Percentiles rank a stretch among this genome's conserved stretches.
Conservation (phyloP, 2,797 vertebrate genomes). For the Zalophus californianus region DNA sequence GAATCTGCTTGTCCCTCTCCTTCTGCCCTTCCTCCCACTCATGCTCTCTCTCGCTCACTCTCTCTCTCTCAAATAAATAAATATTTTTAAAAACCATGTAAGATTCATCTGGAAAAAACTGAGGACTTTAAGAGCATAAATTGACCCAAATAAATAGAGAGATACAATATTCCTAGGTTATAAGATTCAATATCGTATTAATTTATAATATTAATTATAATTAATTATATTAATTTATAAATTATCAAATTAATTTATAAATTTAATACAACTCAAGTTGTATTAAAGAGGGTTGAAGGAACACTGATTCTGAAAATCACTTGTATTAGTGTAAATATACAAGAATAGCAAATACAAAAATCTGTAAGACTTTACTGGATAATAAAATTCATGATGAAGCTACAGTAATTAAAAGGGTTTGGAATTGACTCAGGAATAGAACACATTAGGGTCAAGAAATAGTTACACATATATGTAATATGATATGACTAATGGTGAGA, state of each 20-base stretch:
- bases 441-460: neutral
- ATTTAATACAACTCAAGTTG: neutral
- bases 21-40: neutral
- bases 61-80: neutral
- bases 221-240: neutral
- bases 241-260: constrained; percentile 15
- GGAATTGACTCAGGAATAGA: neutral
- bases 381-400: neutral
- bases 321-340: neutral
- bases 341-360: neutral
- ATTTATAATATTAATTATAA: neutral
- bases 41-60: neutral
- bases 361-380: neutral
- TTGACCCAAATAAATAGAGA: neutral
- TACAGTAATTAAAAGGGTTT: neutral
- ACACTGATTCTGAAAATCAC: constrained; percentile 20
- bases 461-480: neutral
- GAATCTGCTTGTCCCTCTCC: neutral
- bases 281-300: neutral
- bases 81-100: neutral
- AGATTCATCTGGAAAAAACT: neutral
- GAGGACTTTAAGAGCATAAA: neutral
- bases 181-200: neutral
- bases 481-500: neutral
- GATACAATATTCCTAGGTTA: neutral